Evolutionary conservation across 1,140 invertebrate genomes (phyloP).

Genomic region (Brachionus plicatilis): DNA sequence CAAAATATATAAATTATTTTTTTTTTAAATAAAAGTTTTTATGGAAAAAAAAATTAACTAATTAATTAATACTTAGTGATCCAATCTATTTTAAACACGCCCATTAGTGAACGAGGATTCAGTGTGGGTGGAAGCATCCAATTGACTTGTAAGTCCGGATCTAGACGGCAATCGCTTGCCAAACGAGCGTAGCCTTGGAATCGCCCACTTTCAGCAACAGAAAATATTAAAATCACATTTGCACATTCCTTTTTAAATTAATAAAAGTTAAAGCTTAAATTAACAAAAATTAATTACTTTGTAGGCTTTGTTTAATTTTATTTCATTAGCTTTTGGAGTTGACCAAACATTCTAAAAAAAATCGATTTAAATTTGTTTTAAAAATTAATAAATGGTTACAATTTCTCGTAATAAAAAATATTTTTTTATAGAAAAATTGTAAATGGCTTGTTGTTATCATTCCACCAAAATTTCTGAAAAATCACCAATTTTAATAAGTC

Average conservation of each 20-base stretch:
- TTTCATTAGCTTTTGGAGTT: constrained; percentile 90
- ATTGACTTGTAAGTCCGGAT: constrained; percentile 69
- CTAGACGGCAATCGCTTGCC: constrained; percentile 75
- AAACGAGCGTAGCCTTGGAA: constrained; percentile 77
- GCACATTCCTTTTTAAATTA: constrained; percentile 64
- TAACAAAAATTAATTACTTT: constrained; percentile 51
- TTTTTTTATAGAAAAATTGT: too few relatives aligned
- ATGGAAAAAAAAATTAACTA: constrained; percentile 7
- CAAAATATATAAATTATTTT: constrained; percentile 18
- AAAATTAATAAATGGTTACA: not conserved
- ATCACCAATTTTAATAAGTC: not conserved
- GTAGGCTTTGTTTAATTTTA: constrained; percentile 87
- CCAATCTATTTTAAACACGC: constrained; percentile 93
- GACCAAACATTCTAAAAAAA: constrained; percentile 78
- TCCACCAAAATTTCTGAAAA: not conserved
- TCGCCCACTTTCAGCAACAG: constrained; percentile 92
- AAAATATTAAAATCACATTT: constrained; percentile 92
- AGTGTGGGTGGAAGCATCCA: constrained; percentile 94
- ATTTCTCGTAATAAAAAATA: too few relatives aligned
- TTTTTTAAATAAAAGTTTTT: not conserved
- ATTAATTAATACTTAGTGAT: constrained; percentile 56
- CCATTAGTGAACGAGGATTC: constrained; percentile 81
- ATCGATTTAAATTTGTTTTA: not conserved
- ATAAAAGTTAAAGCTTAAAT: not conserved
- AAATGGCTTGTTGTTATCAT: too few relatives aligned